A percentile compares a stretch with the other conserved stretches of the same genome.
Conservation (phyloP, 2,113 vertebrate genomes). For the Dicaeum eximium region DNA sequence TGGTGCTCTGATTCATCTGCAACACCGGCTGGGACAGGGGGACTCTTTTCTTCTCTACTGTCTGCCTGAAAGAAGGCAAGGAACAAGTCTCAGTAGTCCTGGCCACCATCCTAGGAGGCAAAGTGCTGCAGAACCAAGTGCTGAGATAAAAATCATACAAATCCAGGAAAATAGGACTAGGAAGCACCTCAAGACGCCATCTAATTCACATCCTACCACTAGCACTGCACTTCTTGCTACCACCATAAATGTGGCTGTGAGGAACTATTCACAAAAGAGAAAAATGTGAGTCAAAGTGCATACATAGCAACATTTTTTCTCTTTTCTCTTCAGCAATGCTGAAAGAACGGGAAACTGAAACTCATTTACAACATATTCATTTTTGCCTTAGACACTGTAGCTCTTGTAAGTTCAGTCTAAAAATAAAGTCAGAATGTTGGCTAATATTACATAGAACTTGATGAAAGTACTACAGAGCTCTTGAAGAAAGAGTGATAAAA, state of each 20-base stretch:
- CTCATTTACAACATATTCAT: neutral
- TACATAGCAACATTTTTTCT: too few species aligned
- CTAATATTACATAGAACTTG: conserved; percentile 6
- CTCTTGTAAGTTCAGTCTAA: neutral
- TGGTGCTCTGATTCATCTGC: neutral
- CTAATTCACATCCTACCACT: neutral
- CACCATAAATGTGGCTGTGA: neutral
- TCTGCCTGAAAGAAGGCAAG: neutral
- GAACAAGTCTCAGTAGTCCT: neutral
- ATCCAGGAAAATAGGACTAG: neutral
- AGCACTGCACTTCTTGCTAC: neutral
- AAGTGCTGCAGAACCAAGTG: neutral
- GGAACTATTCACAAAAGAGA: neutral
- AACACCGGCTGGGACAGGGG: rapidly evolving
- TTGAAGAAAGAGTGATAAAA: neutral
- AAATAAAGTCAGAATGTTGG: conserved; percentile 26
- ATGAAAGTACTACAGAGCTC: neutral
- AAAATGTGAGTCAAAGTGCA: neutral
- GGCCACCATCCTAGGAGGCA: neutral
- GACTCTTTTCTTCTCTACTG: neutral
- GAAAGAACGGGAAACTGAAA: neutral
- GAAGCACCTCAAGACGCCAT: neutral
- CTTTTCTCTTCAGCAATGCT: neutral
- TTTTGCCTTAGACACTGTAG: neutral
- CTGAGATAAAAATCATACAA: neutral